Conservation (phyloP, 2,888 invertebrate genomes). For the Nephrotoma appendiculata region DNA sequence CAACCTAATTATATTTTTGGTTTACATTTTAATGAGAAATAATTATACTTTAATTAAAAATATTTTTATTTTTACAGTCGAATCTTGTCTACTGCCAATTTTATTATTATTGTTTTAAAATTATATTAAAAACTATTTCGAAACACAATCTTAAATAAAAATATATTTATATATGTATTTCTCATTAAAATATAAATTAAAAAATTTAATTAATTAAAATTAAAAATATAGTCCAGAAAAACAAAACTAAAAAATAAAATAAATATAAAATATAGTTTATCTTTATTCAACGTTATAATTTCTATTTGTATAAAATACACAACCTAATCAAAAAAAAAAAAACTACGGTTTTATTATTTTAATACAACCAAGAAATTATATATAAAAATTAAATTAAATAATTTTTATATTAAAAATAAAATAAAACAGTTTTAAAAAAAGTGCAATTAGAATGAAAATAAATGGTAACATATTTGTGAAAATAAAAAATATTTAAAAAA, state of each 20-base stretch:
- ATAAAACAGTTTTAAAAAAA: constrained; percentile 23
- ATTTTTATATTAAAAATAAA: constrained; percentile 13
- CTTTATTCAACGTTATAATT: constrained; percentile 14
- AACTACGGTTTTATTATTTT: neutral
- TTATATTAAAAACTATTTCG: neutral
- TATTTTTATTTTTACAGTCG: neutral
- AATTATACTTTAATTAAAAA: neutral
- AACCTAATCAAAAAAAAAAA: neutral
- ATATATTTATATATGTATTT: neutral
- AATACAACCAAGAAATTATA: constrained; percentile 12
- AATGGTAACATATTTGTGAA: constrained; percentile 33
- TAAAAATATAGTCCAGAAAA: neutral
- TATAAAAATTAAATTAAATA: constrained; percentile 13
- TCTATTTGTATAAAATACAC: constrained; percentile 12
- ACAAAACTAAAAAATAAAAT: neutral
- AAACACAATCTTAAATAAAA: neutral
- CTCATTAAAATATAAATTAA: neutral
- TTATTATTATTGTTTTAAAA: neutral
- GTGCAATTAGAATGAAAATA: constrained; percentile 42
- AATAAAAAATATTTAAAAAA: constrained; percentile 17
- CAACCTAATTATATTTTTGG: neutral
- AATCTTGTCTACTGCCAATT: neutral
- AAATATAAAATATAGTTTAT: neutral
- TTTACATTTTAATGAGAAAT: neutral
- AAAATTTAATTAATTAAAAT: neutral